Conservation (phyloP, 2,888 invertebrate genomes). For the Caradrina kadenii region DNA sequence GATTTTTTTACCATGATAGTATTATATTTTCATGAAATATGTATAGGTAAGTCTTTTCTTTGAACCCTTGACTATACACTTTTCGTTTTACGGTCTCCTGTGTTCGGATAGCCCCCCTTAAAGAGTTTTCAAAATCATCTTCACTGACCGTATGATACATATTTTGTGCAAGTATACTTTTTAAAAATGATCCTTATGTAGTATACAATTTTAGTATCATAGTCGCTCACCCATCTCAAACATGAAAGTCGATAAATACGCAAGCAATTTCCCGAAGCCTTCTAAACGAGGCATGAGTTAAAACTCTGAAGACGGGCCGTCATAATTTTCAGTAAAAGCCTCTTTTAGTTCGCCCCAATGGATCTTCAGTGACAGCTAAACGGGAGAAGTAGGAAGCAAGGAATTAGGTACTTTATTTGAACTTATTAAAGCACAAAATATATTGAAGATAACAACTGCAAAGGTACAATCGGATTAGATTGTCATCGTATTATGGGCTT, state of each 20-base stretch:
- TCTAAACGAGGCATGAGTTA: constrained; percentile 65
- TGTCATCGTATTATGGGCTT: no score
- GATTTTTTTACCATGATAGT: no score
- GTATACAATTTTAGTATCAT: not conserved
- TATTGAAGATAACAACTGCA: not conserved
- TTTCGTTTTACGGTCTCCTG: no score
- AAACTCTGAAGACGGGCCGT: constrained; percentile 71
- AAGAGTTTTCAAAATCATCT: no score
- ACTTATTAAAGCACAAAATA: not conserved
- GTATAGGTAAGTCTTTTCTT: no score
- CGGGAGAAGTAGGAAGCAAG: constrained; percentile 55
- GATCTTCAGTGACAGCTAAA: constrained; percentile 74
- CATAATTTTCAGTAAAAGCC: constrained; percentile 83
- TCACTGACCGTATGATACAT: no score
- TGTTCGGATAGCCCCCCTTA: no score
- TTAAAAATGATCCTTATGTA: no score
- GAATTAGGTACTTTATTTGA: constrained; percentile 13
- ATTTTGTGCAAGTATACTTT: no score
- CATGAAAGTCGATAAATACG: constrained; percentile 30
- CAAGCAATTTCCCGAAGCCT: constrained; percentile 23
- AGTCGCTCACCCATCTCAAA: not conserved
- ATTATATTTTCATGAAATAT: no score
- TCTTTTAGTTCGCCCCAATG: constrained; percentile 75
- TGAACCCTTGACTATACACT: no score
- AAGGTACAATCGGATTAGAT: not conserved